Evolutionary conservation across 1,140 invertebrate species (phyloP).

Genomic region (Manduca sexta): DNA sequence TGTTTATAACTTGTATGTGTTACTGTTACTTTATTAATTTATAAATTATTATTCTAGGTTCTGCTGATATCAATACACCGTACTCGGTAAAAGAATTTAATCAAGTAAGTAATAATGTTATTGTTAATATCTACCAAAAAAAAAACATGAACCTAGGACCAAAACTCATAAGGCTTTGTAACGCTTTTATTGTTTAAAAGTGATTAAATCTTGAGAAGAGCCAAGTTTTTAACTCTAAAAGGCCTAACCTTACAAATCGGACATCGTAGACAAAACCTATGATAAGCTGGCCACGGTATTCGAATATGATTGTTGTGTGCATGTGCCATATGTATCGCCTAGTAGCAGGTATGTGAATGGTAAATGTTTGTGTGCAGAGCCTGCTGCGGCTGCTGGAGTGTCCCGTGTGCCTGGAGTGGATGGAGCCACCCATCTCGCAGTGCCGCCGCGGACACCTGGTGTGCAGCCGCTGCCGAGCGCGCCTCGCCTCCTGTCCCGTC

Average conservation of each 20-base stretch:
- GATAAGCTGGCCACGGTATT: no score
- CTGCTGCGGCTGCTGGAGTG: conserved; percentile 73
- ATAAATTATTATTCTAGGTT: conserved; percentile 8
- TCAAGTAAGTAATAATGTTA: conserved; percentile 19
- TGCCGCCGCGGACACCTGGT: conserved; percentile 74
- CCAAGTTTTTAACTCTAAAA: no score
- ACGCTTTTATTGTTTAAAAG: no score
- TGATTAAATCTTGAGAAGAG: no score
- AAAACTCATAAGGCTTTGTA: no score
- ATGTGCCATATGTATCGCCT: background rate
- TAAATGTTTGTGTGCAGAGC: conserved; percentile 23
- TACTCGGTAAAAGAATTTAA: conserved; percentile 32
- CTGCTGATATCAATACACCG: conserved; percentile 12
- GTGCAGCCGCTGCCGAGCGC: conserved; percentile 62
- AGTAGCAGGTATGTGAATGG: background rate
- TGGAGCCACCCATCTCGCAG: conserved; percentile 73
- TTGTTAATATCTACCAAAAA: conserved; percentile 1
- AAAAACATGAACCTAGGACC: background rate
- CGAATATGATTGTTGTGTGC: no score
- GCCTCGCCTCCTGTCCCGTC: conserved; percentile 64
- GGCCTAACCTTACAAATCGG: no score
- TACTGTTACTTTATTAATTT: no score
- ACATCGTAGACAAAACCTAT: no score
- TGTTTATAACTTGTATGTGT: background rate
- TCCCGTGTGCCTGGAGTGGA: conserved; percentile 74